Conservation (phyloP, 2,797 vertebrate genomes). For the Hirundo rustica region DNA sequence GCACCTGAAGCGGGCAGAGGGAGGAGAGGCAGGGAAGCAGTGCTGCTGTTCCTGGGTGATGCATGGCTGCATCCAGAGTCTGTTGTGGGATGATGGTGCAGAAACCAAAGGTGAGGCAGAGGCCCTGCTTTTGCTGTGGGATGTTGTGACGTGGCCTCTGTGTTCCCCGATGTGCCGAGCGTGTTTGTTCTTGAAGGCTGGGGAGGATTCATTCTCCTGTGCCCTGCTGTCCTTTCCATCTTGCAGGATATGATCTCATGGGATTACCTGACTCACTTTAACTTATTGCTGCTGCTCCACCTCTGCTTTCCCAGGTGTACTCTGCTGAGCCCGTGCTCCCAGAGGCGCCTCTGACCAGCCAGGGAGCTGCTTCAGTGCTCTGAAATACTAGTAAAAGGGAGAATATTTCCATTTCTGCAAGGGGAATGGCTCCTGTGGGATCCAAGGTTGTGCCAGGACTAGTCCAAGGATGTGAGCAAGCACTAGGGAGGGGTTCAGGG, state of each 20-base stretch:
- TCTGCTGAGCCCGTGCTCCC: not conserved
- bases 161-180: rapidly evolving
- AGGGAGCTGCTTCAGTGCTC: not conserved
- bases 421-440: not conserved
- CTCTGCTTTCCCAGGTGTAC: not conserved
- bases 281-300: not conserved
- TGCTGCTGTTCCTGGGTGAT: rapidly evolving
- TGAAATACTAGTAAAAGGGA: not conserved
- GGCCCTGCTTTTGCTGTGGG: not conserved
- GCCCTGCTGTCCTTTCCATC: not conserved
- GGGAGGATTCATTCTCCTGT: not conserved
- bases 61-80: not conserved
- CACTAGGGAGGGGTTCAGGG: not conserved
- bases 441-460: not conserved
- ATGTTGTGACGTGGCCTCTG: not conserved
- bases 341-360: not conserved
- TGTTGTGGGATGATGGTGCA: rapidly evolving
- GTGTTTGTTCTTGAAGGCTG: not conserved
- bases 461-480: not conserved
- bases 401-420: not conserved
- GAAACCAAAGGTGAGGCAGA: not conserved
- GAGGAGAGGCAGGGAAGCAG: not conserved
- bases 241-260: not conserved
- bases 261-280: not conserved
- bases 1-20: not conserved